A percentile compares a stretch with the other conserved stretches of the same genome.
Evolutionary conservation across 2,888 invertebrate species (phyloP).

Genomic region (Stenodera caucasica): DNA sequence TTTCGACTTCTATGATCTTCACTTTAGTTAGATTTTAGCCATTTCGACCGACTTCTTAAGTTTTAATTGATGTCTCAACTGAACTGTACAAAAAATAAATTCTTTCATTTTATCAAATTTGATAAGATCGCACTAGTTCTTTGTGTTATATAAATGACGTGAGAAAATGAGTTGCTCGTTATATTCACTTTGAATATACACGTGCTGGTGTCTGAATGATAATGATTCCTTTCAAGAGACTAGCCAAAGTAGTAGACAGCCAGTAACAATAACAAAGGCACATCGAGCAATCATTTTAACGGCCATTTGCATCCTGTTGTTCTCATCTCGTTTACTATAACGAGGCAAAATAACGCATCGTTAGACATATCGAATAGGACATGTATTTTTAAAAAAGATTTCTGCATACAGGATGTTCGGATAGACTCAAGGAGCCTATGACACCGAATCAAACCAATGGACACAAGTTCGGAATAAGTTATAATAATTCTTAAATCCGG

Average conservation of each 20-base stretch:
- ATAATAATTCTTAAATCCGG: too few species aligned
- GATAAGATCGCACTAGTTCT: background rate
- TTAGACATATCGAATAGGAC: slow-evolving; percentile 14
- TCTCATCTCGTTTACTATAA: slow-evolving; percentile 34
- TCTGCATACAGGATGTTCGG: too few species aligned
- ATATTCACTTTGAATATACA: background rate
- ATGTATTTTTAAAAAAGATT: background rate
- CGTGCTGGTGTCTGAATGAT: too few species aligned
- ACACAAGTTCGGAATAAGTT: too few species aligned
- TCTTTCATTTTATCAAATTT: too few species aligned
- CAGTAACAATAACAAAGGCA: background rate
- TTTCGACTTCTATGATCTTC: too few species aligned
- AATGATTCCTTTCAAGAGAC: background rate
- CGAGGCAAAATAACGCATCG: slow-evolving; percentile 21
- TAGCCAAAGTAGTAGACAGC: background rate
- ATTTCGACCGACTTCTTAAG: too few species aligned
- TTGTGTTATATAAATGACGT: slow-evolving; percentile 11
- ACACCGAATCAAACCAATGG: too few species aligned
- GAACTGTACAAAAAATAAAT: too few species aligned
- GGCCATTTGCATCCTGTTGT: slow-evolving; percentile 34
- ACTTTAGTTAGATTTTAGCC: too few species aligned
- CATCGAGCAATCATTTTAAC: slow-evolving; percentile 25
- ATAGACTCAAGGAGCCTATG: too few species aligned
- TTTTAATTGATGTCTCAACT: too few species aligned
- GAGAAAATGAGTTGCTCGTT: background rate